Percentiles rank a stretch among this genome's conserved stretches.
These are phyloP conservation scores for Andrena bicolor DNA, from an alignment of 2,888 invertebrate genomes.

Conservation along the genomic window DNA sequence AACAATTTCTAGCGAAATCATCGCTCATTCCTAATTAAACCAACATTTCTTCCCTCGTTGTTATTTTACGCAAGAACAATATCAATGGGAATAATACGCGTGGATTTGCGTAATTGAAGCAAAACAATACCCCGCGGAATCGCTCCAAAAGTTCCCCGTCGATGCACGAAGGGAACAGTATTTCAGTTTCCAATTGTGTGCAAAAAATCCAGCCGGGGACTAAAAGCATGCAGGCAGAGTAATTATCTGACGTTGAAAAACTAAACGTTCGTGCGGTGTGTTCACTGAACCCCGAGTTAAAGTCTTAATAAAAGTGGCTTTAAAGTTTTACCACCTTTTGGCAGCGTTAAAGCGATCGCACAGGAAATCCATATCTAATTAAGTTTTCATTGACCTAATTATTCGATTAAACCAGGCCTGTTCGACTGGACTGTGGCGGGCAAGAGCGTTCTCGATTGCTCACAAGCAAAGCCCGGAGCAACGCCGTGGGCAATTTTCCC, in stretches of 20 bases:
- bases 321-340: constrained; percentile 8
- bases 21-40: constrained; percentile 11
- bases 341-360: background rate
- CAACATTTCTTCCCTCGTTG: constrained; percentile 1
- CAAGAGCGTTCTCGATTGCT: too few species aligned
- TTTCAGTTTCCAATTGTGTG: background rate
- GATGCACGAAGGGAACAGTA: background rate
- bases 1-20: background rate
- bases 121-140: background rate
- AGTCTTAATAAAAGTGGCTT: background rate
- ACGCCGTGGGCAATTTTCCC: too few species aligned
- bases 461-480: too few species aligned
- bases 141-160: background rate
- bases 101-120: constrained; percentile 25
- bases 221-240: background rate
- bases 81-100: constrained; percentile 8
- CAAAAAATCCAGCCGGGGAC: background rate
- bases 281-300: background rate
- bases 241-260: background rate
- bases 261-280: background rate
- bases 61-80: constrained; percentile 13
- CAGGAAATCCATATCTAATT: constrained; percentile 65
- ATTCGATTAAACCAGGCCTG: constrained; percentile 58
- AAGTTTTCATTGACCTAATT: constrained; percentile 71
- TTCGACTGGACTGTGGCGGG: too few species aligned